Evolutionary conservation across 2,888 invertebrate species (phyloP).

Genomic region (Leptothorax acervorum): DNA sequence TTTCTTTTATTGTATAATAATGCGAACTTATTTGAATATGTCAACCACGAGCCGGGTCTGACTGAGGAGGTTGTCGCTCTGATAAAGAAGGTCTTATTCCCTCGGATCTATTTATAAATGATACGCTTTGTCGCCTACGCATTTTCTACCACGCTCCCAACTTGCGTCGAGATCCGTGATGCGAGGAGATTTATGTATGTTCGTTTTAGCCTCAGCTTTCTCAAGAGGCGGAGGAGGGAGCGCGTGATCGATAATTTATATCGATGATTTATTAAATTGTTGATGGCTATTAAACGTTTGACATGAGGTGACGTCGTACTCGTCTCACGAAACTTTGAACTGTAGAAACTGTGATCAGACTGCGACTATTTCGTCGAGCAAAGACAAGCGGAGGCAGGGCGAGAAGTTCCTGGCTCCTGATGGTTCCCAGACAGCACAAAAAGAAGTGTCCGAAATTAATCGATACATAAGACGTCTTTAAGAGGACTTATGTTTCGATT

Average conservation of each 20-base stretch:
- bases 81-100: background rate
- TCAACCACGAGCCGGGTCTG: background rate
- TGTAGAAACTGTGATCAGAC: background rate
- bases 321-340: background rate
- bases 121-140: background rate
- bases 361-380: background rate
- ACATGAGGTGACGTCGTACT: background rate
- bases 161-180: background rate
- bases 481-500: too few species aligned
- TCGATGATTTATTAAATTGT: slow-evolving; percentile 3
- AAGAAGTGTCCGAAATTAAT: too few species aligned
- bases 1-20: background rate
- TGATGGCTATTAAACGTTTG: slow-evolving; percentile 35
- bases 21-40: background rate
- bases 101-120: background rate
- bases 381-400: background rate
- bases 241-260: slow-evolving; percentile 1
- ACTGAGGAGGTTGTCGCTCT: background rate
- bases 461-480: too few species aligned
- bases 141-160: background rate
- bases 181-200: background rate
- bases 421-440: background rate
- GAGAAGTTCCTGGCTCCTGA: background rate
- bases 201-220: background rate
- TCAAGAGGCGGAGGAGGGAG: background rate